Base-by-base conservation (phyloP, 2,113 vertebrate genomes). In the Channa argus region DNA sequence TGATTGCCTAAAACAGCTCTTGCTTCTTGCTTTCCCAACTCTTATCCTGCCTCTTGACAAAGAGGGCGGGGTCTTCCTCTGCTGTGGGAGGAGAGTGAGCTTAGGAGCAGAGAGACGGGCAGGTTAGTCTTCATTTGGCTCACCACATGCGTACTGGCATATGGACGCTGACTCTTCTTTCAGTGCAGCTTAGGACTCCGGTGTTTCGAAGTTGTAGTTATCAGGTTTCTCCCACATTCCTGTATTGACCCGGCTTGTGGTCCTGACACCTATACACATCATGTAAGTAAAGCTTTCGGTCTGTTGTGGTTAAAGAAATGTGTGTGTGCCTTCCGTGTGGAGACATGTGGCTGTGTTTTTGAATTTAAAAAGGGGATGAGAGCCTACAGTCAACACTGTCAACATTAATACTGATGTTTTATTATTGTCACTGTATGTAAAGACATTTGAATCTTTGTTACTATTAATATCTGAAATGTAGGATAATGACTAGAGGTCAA, bases 261-360 rank as follows among this genome's bases (percentile, higher is more conserved):
- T 24, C 33, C n/a, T 9, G 3, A 60, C 33, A 43, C 43, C 15
- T 8, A 4, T 65, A 43, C 8, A 69, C 34, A 43, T 49, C 49
- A 39, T 52, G 86, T 87, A 70, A 89, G 88, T 91, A 56, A 78
- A 86, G 71, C 71, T 84, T 43, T 68, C n/a, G 38, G 59, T 34
- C 7, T 50, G 38, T 68, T 15, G 36, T 73, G 74, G 89, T 74
- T 69, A 56, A 71, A 13, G 46, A 58, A n/a, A 51, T 46, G 41
- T 47, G 11, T 47, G 11, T 56, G 49, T 54, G 33, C 38, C 56
- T 75, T 46, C 24, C 44, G 44, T 77, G 39, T 76, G 70, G 62
- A 33, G 53, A 73, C 34, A 15, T 33, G 53, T 24, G 67, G 38
- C n/a, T 68, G 56, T 70, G 50, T 59, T 5, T 66, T 74, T 83